Conservation (phyloP, 2,113 vertebrate genomes). For the Rhea pennata region DNA sequence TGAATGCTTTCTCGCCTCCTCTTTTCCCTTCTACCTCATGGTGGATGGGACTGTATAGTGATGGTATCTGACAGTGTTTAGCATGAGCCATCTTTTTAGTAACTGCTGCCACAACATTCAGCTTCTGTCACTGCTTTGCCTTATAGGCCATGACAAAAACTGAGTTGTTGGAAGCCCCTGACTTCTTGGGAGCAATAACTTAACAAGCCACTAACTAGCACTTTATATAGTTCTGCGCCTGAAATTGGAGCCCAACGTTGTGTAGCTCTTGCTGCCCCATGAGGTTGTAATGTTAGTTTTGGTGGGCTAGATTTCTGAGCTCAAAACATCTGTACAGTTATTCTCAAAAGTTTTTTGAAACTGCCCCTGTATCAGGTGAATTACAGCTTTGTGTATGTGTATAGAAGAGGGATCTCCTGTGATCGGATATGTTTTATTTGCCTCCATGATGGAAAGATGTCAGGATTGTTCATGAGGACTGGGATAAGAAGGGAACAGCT, state of each 20-base stretch:
- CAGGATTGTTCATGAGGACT: neutral
- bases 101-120: neutral
- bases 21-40: neutral
- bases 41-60: neutral
- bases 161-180: neutral
- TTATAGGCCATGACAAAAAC: too few species aligned
- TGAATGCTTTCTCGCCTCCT: neutral
- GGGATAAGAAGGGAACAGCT: neutral
- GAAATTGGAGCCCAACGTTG: neutral
- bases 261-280: neutral
- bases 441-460: neutral
- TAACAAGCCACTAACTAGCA: neutral
- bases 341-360: neutral
- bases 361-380: neutral
- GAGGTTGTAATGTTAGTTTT: too few species aligned
- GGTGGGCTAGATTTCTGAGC: neutral
- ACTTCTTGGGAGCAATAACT: neutral
- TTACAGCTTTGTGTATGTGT: neutral
- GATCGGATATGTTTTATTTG: neutral
- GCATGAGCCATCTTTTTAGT: too few species aligned
- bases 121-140: neutral
- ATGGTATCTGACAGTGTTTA: neutral
- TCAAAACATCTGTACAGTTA: neutral
- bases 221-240: neutral
- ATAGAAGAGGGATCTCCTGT: too few species aligned